These are phyloP conservation scores for Chloroceryle inda DNA, from an alignment of 2,797 vertebrate species.

Conservation along the genomic window DNA sequence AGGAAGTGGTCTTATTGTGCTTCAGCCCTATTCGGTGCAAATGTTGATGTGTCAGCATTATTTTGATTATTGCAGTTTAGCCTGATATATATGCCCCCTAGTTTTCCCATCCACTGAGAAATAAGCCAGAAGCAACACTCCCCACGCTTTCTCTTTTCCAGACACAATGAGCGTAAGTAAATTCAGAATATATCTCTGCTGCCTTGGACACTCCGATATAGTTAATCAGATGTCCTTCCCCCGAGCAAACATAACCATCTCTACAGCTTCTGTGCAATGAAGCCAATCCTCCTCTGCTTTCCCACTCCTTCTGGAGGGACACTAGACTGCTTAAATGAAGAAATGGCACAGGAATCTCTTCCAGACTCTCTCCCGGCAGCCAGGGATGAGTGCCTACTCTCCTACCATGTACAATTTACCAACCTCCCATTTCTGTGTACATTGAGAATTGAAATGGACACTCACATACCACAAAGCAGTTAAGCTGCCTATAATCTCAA, in stretches of 20 bases:
- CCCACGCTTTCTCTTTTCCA: neutral
- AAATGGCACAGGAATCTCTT: neutral
- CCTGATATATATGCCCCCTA: neutral
- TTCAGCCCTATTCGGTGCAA: neutral
- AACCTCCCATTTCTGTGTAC: neutral
- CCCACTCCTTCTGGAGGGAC: neutral
- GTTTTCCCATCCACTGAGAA: neutral
- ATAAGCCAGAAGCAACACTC: neutral
- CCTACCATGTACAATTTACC: neutral
- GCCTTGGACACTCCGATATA: neutral
- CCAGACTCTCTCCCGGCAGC: neutral
- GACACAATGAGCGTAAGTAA: neutral
- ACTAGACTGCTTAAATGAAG: neutral
- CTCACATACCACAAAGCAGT: neutral
- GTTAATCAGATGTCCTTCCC: neutral
- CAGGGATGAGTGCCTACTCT: neutral
- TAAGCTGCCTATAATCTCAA: conserved; percentile 13
- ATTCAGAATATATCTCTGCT: neutral
- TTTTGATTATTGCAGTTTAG: neutral
- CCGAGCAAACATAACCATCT: neutral
- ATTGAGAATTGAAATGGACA: neutral
- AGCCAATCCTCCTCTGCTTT: neutral
- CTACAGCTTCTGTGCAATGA: neutral
- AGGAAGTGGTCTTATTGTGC: neutral
- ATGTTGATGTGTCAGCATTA: neutral